Evolutionary conservation across 2,888 invertebrate genomes (phyloP).

Genomic region (Matsumyia berberina): DNA sequence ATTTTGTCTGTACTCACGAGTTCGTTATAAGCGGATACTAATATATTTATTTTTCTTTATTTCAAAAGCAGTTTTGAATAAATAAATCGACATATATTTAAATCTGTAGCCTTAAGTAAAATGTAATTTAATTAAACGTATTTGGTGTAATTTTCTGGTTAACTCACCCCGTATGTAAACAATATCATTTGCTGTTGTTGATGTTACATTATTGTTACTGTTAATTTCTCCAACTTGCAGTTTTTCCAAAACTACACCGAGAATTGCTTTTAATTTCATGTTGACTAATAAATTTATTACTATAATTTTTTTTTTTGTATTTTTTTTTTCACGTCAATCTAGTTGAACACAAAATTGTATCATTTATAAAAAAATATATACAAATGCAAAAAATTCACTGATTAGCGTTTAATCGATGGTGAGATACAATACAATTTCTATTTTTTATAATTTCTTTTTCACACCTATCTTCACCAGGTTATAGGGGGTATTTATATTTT

Average conservation of each 20-base stretch:
- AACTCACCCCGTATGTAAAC: conserved; percentile 66
- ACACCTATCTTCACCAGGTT: conserved; percentile 1
- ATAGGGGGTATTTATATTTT: conserved; percentile 20
- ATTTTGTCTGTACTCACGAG: no score
- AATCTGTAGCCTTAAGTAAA: no score
- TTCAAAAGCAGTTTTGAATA: neutral
- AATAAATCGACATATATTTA: no score
- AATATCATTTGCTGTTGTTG: conserved; percentile 36
- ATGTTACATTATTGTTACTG: conserved; percentile 43
- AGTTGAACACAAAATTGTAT: neutral
- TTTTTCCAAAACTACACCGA: conserved; percentile 76
- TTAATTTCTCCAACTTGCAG: conserved; percentile 60
- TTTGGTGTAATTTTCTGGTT: neutral
- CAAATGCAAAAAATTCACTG: conserved; percentile 26
- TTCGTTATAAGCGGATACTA: no score
- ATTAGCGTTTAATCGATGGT: conserved; percentile 28
- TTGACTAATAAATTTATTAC: neutral
- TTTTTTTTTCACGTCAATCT: neutral
- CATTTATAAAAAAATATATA: neutral
- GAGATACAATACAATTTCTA: conserved; percentile 12
- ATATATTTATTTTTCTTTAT: neutral
- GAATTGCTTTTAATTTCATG: conserved; percentile 75
- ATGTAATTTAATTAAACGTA: neutral
- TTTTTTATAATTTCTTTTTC: no score
- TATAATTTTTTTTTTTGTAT: conserved; percentile 21